phyloP scores from a whole-genome alignment of 2,113 vertebrate species.

The Tetrao urogallus region DNA sequence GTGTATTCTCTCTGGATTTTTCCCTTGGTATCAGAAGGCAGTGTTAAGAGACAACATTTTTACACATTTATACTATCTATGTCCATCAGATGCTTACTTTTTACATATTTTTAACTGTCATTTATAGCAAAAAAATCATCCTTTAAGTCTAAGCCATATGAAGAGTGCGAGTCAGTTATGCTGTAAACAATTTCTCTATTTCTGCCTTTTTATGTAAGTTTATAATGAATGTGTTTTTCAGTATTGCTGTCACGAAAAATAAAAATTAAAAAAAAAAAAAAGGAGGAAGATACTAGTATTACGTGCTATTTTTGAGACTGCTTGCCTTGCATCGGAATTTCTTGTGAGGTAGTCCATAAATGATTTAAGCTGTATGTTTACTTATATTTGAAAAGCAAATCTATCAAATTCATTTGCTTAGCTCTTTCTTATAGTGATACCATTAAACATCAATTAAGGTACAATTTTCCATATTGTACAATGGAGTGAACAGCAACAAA shows the following conservation, averaged over 20 bases:
- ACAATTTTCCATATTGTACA: conserved; percentile 46
- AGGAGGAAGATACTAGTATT: not conserved
- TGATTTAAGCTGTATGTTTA: conserved; percentile 24
- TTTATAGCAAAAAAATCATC: conserved; percentile 67
- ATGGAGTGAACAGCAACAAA: conserved; percentile 63
- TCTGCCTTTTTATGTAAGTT: conserved; percentile 32
- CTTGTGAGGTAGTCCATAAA: conserved; percentile 3
- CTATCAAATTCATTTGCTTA: conserved; percentile 43
- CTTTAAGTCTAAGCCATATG: conserved; percentile 57
- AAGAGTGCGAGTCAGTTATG: conserved; percentile 8
- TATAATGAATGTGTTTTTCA: conserved; percentile 19
- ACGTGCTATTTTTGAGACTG: conserved; percentile 13
- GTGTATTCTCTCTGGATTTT: conserved; percentile 88
- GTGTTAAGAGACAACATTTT: conserved; percentile 82
- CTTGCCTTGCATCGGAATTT: conserved; percentile 23
- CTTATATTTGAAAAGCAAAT: conserved; percentile 29
- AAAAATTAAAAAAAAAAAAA: not conserved
- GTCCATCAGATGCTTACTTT: conserved; percentile 75
- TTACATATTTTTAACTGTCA: conserved; percentile 70
- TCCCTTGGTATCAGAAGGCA: conserved; percentile 73
- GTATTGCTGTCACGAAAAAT: not conserved
- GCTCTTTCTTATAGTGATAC: conserved; percentile 7
- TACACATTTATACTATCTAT: conserved; percentile 90
- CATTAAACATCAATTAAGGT: conserved; percentile 52
- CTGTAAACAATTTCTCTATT: not conserved